Evolutionary conservation across 2,113 vertebrate species (phyloP).

Genomic region (Mobula birostris): DNA sequence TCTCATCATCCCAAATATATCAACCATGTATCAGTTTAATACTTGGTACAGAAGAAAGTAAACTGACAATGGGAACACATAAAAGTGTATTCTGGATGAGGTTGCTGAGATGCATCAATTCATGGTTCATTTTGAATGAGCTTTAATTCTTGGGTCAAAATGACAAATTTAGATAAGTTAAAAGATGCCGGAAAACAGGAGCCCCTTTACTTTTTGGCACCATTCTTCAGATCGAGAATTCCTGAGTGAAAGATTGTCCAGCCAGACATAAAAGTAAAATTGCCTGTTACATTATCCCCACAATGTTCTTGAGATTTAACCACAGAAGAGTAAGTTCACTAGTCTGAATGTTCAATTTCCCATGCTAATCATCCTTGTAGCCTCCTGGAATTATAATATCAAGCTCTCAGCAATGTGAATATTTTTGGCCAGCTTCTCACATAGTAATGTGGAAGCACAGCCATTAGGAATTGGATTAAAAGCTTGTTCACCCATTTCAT

Average conservation of each 20-base stretch:
- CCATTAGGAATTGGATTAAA: neutral
- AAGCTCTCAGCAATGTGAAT: neutral
- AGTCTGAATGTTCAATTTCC: neutral
- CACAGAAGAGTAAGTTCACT: neutral
- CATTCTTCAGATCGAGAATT: neutral
- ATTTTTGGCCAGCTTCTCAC: too few species aligned
- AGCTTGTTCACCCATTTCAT: neutral
- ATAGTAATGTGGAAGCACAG: neutral
- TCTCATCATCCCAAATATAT: neutral
- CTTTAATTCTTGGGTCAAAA: neutral
- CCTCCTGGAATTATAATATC: neutral
- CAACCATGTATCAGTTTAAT: neutral
- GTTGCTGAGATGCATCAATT: neutral
- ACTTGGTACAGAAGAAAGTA: neutral
- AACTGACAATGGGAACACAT: neutral
- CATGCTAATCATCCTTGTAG: neutral
- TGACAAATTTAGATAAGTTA: neutral
- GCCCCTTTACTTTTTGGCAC: neutral
- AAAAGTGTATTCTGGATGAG: neutral
- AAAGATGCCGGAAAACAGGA: neutral
- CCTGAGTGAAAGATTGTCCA: neutral
- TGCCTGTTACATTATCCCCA: neutral
- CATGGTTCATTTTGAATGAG: too few species aligned
- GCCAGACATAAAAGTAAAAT: neutral
- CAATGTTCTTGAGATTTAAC: neutral